Percentiles rank a stretch among this genome's conserved stretches.
These are phyloP conservation scores for Malthinus seriepunctatus DNA, from an alignment of 2,888 invertebrate species.

Conservation along the genomic window DNA sequence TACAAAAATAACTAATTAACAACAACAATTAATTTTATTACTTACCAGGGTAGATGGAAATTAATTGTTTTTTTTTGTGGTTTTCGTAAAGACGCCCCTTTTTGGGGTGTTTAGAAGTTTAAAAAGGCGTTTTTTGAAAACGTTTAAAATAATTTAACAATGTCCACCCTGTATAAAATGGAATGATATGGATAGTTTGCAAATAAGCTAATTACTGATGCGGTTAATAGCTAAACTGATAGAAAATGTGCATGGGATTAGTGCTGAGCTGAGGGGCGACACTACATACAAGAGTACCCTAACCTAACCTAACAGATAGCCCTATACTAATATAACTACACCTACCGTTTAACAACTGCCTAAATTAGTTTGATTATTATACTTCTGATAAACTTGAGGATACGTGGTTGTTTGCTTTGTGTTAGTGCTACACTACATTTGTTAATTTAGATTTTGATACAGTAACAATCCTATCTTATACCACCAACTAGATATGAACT, in stretches of 20 bases:
- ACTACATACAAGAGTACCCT: constrained; percentile 47
- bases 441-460: constrained; percentile 20
- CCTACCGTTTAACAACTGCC: constrained; percentile 45
- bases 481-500: constrained; percentile 26
- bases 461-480: constrained; percentile 15
- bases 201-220: constrained; percentile 30
- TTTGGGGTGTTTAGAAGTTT: neutral
- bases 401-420: constrained; percentile 27
- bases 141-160: constrained; percentile 5
- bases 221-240: constrained; percentile 40
- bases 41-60: constrained; percentile 24
- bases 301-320: constrained; percentile 50
- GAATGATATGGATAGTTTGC: constrained; percentile 36
- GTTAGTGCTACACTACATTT: constrained; percentile 28
- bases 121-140: constrained; percentile 4
- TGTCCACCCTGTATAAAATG: constrained; percentile 34
- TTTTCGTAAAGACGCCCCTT: constrained; percentile 8
- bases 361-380: constrained; percentile 27
- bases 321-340: constrained; percentile 47
- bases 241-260: constrained; percentile 34
- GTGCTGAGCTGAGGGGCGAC: constrained; percentile 38
- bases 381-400: constrained; percentile 22
- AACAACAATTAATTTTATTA: constrained; percentile 37
- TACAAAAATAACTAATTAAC: constrained; percentile 54
- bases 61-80: neutral